Evolutionary conservation across 2,113 vertebrate species (phyloP).

Genomic region (Apus apus): DNA sequence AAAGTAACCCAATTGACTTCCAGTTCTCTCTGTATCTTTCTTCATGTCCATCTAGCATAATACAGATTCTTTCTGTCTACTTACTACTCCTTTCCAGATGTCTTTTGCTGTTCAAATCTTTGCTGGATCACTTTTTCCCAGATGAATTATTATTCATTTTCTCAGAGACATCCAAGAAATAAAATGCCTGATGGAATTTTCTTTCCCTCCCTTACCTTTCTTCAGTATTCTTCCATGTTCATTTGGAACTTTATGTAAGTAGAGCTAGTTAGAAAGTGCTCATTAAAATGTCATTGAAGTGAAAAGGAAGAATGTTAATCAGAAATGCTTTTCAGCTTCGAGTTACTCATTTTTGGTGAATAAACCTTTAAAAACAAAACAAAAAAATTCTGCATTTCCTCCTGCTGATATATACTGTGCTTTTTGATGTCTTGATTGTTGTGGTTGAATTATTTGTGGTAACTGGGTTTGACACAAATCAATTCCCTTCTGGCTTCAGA

Average conservation of each 20-base stretch:
- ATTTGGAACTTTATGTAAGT: conserved; percentile 33
- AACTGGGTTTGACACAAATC: not conserved
- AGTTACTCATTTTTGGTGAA: conserved; percentile 30
- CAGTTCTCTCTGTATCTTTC: not conserved
- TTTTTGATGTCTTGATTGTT: not conserved
- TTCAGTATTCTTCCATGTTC: conserved; percentile 36
- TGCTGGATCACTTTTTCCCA: conserved; percentile 6
- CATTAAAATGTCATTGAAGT: conserved; percentile 63
- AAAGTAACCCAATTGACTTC: conserved; percentile 8
- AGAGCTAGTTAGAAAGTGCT: conserved; percentile 47
- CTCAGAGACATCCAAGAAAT: conserved; percentile 29
- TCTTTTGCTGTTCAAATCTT: not conserved
- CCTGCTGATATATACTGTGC: not conserved
- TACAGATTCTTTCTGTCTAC: not conserved
- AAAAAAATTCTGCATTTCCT: not conserved
- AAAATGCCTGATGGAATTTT: conserved; percentile 19
- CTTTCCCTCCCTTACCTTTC: not conserved
- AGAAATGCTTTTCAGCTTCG: conserved; percentile 49
- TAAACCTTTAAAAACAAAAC: conserved; percentile 41
- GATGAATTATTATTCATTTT: conserved; percentile 45
- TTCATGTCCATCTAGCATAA: not conserved
- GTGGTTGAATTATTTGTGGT: not conserved
- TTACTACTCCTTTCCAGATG: conserved; percentile 30
- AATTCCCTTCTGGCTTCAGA: not conserved
- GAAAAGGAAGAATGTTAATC: conserved; percentile 40